Evolutionary conservation across 2,888 invertebrate genomes (phyloP), one percentile per base, ranked within the genome.

Genomic region (Leistus spinibarbis): DNA sequence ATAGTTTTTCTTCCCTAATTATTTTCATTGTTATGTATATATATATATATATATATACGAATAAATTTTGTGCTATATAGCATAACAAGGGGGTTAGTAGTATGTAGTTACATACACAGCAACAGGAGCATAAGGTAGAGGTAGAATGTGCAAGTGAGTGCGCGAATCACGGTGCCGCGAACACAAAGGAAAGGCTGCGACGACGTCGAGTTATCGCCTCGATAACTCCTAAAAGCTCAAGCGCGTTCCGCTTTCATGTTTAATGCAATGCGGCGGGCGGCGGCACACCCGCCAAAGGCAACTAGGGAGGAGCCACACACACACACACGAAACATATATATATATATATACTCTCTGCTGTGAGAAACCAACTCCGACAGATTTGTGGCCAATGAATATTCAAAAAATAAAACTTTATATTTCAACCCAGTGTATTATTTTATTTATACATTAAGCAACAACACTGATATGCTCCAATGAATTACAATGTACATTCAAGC

Each of bases 251-350:
- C 72, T 72, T 84, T 84, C 83, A 83, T 84, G 84, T 84, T 83
- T 84, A 84, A 84, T 84, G 84, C 84, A 84, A 82, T 80, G 82
- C 77, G 79, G 81, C 77, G 80, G 81, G 82, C 82, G 81, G 74
- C 82, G 19, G 57, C 10, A 13, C 16, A 57, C 57, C 19, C 17
- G 19, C 16, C 57, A 40, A 40, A 40, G 40, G 40, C 40, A 40
- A 40, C 40, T 1, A 13, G 40, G 40, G 40, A 40, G 40, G 40
- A 40, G 40, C 40, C 13, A 2, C 13, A 40, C 5, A 10, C 40
- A 40, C 13, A 40, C 40, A 40, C 40, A 40, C 13, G 13, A 40
- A 2, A 40, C 5, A 40, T 7, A 40, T 7, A 40, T 7, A 40
- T 7, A 40, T 7, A 40, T 7, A 40, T 7, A 40, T 7, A 40